phyloP scores from a whole-genome alignment of 2,113 vertebrate genomes.

The Corythoichthys intestinalis region DNA sequence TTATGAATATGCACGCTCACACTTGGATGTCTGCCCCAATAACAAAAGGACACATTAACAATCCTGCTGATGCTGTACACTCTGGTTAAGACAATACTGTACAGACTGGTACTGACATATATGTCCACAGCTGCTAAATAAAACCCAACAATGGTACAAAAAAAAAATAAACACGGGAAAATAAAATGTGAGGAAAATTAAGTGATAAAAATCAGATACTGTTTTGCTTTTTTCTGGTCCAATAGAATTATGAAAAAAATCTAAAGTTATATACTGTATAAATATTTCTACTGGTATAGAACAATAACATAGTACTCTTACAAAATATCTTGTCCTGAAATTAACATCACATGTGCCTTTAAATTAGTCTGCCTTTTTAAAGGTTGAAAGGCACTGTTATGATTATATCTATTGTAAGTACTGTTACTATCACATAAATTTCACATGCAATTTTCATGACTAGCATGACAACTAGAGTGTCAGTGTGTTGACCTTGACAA shows the following conservation, averaged over 20 bases:
- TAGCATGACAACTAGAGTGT: no score
- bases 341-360: slow-evolving; percentile 4
- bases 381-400: slow-evolving; percentile 16
- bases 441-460: no score
- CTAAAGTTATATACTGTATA: no score
- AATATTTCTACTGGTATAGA: no score
- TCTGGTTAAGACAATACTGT: slow-evolving; percentile 22
- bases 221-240: no score
- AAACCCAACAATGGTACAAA: background rate
- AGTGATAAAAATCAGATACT: no score
- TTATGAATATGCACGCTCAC: slow-evolving; percentile 68
- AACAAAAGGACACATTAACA: slow-evolving; percentile 65
- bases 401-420: slow-evolving; percentile 9
- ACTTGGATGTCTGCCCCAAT: slow-evolving; percentile 50
- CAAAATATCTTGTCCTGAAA: no score
- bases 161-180: background rate
- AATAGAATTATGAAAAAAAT: no score
- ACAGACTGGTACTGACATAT: background rate
- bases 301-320: no score
- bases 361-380: slow-evolving; percentile 31
- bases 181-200: background rate
- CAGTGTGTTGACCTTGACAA: no score
- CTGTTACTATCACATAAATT: no score
- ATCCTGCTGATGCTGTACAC: slow-evolving; percentile 57
- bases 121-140: background rate